phyloP scores from a whole-genome alignment of 2,113 vertebrate genomes.

The Bucco capensis region DNA sequence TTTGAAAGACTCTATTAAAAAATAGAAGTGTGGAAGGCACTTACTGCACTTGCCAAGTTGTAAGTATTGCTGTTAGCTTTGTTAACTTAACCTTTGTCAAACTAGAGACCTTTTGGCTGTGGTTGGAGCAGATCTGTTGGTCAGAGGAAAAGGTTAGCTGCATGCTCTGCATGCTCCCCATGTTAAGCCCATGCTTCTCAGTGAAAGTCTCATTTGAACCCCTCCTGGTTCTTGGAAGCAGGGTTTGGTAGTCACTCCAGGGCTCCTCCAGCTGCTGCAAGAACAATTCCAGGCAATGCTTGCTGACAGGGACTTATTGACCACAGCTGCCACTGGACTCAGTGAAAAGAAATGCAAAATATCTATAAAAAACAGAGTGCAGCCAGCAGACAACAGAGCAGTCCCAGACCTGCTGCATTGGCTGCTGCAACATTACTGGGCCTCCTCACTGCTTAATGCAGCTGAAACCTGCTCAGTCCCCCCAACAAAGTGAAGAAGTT shows the following conservation, averaged over 20 bases:
- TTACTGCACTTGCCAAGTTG: background rate
- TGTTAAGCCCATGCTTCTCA: background rate
- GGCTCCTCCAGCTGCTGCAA: background rate
- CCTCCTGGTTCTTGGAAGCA: background rate
- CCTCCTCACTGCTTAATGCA: accelerated
- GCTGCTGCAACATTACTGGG: accelerated
- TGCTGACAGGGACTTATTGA: background rate
- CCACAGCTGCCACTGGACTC: background rate
- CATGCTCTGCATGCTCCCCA: background rate
- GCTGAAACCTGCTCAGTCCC: accelerated
- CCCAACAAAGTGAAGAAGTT: background rate
- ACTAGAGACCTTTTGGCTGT: background rate
- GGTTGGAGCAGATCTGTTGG: accelerated
- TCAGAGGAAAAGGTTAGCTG: background rate
- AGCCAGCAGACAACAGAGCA: background rate
- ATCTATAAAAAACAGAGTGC: background rate
- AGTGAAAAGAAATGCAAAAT: background rate
- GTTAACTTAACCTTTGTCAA: background rate
- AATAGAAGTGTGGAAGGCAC: background rate
- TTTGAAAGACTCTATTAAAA: background rate
- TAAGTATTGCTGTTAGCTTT: background rate
- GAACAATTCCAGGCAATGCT: background rate
- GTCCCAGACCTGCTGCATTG: background rate
- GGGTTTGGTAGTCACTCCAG: background rate
- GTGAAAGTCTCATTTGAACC: background rate